Conservation (phyloP, 2,888 invertebrate genomes). For the Agrypnus murinus region DNA sequence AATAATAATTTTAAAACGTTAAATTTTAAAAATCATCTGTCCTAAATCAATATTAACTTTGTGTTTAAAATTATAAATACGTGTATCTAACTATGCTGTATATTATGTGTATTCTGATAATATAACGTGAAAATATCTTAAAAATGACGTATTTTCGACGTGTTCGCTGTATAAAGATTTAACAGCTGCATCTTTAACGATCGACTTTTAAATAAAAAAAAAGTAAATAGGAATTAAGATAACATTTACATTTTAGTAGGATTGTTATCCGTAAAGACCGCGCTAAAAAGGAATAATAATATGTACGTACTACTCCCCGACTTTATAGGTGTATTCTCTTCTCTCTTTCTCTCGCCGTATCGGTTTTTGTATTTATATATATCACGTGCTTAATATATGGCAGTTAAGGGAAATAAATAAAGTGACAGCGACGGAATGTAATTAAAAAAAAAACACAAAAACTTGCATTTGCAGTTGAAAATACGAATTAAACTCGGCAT, state of each 20-base stretch:
- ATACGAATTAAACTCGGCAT: constrained; percentile 32
- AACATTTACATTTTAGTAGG: constrained; percentile 50
- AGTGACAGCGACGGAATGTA: constrained; percentile 29
- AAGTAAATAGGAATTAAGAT: constrained; percentile 55
- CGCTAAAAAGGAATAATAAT: constrained; percentile 41
- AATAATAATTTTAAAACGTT: no score
- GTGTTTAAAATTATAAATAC: no score
- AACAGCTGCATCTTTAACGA: constrained; percentile 56
- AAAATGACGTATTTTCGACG: constrained; percentile 13
- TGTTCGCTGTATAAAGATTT: constrained; percentile 54
- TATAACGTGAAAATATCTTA: constrained; percentile 48
- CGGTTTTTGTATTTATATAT: constrained; percentile 35
- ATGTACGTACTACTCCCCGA: constrained; percentile 11
- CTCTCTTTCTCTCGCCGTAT: constrained; percentile 18
- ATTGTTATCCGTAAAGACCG: constrained; percentile 41
- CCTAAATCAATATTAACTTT: constrained; percentile 56
- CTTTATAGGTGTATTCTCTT: constrained; percentile 33
- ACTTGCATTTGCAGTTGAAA: constrained; percentile 38
- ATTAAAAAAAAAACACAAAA: constrained; percentile 35
- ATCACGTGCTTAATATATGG: constrained; percentile 43
- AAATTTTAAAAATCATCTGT: constrained; percentile 53
- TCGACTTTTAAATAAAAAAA: constrained; percentile 52
- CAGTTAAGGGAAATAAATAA: constrained; percentile 38
- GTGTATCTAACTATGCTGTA: no score
- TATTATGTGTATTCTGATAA: constrained; percentile 24